phyloP scores from a whole-genome alignment of 2,113 vertebrate species.

The Pipa parva region DNA sequence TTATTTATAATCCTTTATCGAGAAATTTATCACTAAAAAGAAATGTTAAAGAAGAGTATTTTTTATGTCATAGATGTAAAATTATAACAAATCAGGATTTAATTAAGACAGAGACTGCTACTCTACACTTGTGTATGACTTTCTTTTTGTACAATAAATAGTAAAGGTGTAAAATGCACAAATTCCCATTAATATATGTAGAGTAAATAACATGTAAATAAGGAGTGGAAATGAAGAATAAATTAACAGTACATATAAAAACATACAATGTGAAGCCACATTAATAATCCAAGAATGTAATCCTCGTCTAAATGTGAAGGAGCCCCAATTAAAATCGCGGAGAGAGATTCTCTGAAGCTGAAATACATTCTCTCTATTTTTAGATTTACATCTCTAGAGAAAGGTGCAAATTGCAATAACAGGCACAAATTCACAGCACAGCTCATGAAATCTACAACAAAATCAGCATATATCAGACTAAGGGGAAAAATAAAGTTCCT shows the following conservation, averaged over 20 bases:
- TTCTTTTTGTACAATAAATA: too few species aligned
- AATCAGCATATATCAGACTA: conserved; percentile 12
- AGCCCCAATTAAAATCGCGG: not conserved
- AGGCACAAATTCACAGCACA: conserved; percentile 5
- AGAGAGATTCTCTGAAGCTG: not conserved
- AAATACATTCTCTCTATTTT: conserved; percentile 14
- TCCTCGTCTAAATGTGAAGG: not conserved
- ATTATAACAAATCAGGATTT: too few species aligned
- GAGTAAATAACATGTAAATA: conserved; percentile 22
- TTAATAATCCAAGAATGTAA: conserved; percentile 15
- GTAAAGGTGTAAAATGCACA: conserved; percentile 3
- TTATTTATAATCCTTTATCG: too few species aligned
- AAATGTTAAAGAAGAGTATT: too few species aligned
- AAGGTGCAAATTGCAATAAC: conserved; percentile 22
- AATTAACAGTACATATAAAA: conserved; percentile 30
- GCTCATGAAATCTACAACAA: conserved; percentile 15
- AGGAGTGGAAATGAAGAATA: conserved; percentile 10
- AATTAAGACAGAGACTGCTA: too few species aligned
- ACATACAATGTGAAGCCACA: not conserved
- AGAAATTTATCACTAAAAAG: too few species aligned
- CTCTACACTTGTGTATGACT: too few species aligned
- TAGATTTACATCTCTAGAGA: conserved; percentile 14
- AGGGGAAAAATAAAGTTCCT: not conserved
- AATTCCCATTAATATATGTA: conserved; percentile 10
- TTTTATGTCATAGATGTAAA: too few species aligned